Evolutionary conservation across 2,888 invertebrate genomes (phyloP), one percentile per base, ranked within the genome.

Genomic region (Hedychridium roseum): DNA sequence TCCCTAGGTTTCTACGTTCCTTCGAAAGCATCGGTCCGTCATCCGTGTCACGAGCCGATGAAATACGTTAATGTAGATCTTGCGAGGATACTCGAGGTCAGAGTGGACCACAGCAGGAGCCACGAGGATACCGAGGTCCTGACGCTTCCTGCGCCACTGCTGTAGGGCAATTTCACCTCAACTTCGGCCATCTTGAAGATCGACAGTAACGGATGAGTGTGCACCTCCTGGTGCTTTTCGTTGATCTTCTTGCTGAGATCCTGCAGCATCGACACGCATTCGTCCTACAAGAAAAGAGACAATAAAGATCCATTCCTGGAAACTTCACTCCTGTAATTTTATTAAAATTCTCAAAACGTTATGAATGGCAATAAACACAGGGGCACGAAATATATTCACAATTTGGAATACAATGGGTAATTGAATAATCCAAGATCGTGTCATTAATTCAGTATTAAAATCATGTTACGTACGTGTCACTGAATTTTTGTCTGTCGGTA

Each of bases 171-270:
- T 59, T 91, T 88, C 40, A 92, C 89, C 80, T 93, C 92, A 42
- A 94, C 92, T 82, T 93, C 93, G 42, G 93, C 93, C 83, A 94
- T 91, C 82, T 94, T 94, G 82, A 94, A 91, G 79, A 94, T 92
- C 64, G 94, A 94, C 48, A 94, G 84, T 26, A 93, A 84, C 51
- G 92, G 87, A 79, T 94, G 92, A 38, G 92, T 92, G 72, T 90
- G 89, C 62, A 94, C 88, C 72, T 92, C 91, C 60, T 90, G 88
- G 78, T 92, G 88, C 70, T 90, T 89, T 36, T 88, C 86, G 82
- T 93, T 94, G 75, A 94, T 92, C 71, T 91, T 88, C 55, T 90
- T 87, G 74, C 91, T 91, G 53, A 94, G 86, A 57, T 88, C 85
- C 80, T 91, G 90, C 57, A 94, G 82, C 57, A 91, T 86, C 64